Percentiles rank a stretch among this genome's conserved stretches.
These are phyloP conservation scores for Melikaiella ostensackeni DNA, from an alignment of 2,888 invertebrate species.

Conservation along the genomic window DNA sequence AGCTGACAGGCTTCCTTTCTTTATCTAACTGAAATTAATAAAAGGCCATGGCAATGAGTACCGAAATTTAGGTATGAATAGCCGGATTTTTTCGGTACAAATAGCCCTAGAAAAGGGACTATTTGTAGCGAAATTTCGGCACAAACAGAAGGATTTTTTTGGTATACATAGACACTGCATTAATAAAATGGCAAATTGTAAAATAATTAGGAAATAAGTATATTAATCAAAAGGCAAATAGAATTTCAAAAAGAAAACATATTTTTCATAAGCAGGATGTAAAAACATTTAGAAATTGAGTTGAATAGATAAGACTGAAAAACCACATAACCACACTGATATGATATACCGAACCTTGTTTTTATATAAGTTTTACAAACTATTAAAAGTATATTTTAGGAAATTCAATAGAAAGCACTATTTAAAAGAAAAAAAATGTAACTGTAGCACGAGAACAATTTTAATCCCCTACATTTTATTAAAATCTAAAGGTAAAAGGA, in stretches of 20 bases:
- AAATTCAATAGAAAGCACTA: background rate
- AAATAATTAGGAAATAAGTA: too few species aligned
- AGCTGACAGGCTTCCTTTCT: background rate
- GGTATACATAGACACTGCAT: too few species aligned
- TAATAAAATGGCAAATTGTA: background rate
- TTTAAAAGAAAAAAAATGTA: background rate
- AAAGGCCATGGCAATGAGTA: too few species aligned
- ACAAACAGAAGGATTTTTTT: too few species aligned
- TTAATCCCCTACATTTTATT: background rate
- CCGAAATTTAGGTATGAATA: too few species aligned
- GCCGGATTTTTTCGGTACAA: too few species aligned
- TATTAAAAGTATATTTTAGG: background rate
- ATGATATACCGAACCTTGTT: background rate
- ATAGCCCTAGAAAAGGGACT: too few species aligned
- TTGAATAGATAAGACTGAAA: background rate
- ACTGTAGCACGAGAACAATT: background rate
- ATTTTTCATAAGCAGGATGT: background rate
- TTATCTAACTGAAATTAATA: background rate
- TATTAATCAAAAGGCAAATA: background rate
- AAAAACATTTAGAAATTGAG: background rate
- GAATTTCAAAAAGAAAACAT: background rate
- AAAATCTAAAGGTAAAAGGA: background rate
- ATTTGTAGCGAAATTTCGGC: too few species aligned
- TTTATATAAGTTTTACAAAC: background rate
- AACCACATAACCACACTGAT: conserved; percentile 1